These are phyloP conservation scores for Hylyphantes graminicola DNA, from an alignment of 1,140 invertebrate genomes.

Conservation along the genomic window DNA sequence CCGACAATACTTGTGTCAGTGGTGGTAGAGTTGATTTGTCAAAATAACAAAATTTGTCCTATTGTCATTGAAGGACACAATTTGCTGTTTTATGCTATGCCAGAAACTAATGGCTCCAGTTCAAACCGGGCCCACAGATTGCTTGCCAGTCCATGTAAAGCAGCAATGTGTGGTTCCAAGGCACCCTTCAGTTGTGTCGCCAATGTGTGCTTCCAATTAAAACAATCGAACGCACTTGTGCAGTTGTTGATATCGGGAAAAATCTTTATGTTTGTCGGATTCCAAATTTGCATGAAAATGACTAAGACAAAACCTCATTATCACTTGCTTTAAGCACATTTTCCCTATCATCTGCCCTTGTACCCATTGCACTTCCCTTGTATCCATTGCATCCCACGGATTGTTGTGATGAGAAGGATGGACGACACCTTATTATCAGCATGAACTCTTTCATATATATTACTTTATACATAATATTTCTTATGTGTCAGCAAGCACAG, in stretches of 20 bases:
- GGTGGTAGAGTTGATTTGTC: too few relatives aligned
- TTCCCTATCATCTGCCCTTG: too few relatives aligned
- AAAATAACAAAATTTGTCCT: slow-evolving; percentile 4
- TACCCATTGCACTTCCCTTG: too few relatives aligned
- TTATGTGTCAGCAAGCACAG: too few relatives aligned
- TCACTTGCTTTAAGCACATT: too few relatives aligned
- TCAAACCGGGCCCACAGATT: neutral
- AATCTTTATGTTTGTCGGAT: slow-evolving; percentile 3
- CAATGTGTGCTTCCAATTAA: slow-evolving; percentile 10
- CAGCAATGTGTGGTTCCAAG: neutral
- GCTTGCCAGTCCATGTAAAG: neutral
- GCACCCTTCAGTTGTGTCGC: neutral
- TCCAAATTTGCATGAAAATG: slow-evolving; percentile 6
- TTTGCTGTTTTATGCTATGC: neutral
- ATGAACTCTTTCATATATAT: too few relatives aligned
- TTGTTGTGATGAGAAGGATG: too few relatives aligned
- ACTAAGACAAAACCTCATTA: too few relatives aligned
- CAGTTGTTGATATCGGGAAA: neutral
- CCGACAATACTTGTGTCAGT: too few relatives aligned
- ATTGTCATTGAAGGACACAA: neutral
- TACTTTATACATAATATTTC: too few relatives aligned
- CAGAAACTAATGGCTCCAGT: neutral
- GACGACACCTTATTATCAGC: too few relatives aligned
- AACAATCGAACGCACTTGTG: neutral
- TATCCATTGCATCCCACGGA: too few relatives aligned